Evolutionary conservation across 2,113 vertebrate species (phyloP), one percentile per base, ranked within the genome.

Genomic region (Macheiramphus alcinus): DNA sequence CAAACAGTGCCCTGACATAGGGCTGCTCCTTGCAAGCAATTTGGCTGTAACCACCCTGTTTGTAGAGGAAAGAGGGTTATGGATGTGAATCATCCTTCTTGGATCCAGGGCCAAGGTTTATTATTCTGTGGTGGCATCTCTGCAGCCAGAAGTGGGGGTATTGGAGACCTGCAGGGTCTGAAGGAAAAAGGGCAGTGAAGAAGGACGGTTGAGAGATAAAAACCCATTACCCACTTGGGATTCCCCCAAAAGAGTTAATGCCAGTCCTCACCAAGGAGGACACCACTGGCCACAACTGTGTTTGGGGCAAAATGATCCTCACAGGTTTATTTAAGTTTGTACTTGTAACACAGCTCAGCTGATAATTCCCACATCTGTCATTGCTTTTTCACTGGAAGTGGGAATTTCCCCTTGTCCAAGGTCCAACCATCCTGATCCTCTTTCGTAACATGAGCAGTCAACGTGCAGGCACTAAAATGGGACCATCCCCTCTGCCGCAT

Each of bases 251-350:
- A 52, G 31, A 68, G 10, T 81, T 55, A 65, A 65, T 29, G 19
- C 17, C 34, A 21, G 25, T n/a, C 17, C 7, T 50, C 2, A 0
- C 8, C 14, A 20, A 59, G 55, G 55, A 55, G 4, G 25, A 11
- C 1, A 2, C 6, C 31, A 22, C 40, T 25, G 40, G 7, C 27
- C n/a, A n/a, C 58, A 42, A 5, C 4, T 1, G 0, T 27, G 11
- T 25, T 12, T 71, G 56, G 34, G 34, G 47, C 91, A 34, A 86
- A 94, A 71, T 3, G 14, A 36, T 32, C 43, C 43, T 83, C 38
- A 23, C 12, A 38, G 27, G 31, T 52, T 73, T 82, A 45, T 67
- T 93, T 34, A 59, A 43, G 31, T 31, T 59, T 38, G 8, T 16
- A 38, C 23, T 63, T 63, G 22, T 26, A 47, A n/a, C 59, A 25